Evolutionary conservation across 2,113 vertebrate species (phyloP).

Genomic region (Myotis brandtii): DNA sequence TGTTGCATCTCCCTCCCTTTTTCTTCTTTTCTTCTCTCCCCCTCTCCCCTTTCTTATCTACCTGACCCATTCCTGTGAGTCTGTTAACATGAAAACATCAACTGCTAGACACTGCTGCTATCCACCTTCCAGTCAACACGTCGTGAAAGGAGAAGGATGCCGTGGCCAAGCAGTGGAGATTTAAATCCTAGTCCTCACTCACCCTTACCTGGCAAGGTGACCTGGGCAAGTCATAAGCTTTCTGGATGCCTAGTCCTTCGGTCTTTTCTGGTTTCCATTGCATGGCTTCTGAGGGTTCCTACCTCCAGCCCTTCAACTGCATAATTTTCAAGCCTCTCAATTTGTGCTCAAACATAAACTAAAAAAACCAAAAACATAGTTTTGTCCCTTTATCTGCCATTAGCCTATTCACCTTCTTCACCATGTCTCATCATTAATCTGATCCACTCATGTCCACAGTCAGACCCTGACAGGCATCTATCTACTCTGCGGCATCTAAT

Average conservation of each 20-base stretch:
- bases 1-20: background rate
- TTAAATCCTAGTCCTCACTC: background rate
- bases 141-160: background rate
- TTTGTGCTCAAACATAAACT: background rate
- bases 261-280: background rate
- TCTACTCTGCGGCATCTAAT: background rate
- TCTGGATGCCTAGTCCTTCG: background rate
- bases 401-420: background rate
- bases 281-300: background rate
- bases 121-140: background rate
- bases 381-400: background rate
- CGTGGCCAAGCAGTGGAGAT: background rate
- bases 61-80: background rate
- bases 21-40: background rate
- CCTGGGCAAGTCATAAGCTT: background rate
- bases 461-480: background rate
- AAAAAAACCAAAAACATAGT: background rate
- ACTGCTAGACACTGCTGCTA: background rate
- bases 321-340: background rate
- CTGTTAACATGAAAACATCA: conserved; percentile 36
- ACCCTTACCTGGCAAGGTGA: background rate
- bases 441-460: background rate
- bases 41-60: background rate
- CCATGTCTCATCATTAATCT: background rate
- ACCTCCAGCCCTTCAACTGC: background rate